Evolutionary conservation across 2,888 invertebrate species (phyloP).

Genomic region (Punctoribates punctum): DNA sequence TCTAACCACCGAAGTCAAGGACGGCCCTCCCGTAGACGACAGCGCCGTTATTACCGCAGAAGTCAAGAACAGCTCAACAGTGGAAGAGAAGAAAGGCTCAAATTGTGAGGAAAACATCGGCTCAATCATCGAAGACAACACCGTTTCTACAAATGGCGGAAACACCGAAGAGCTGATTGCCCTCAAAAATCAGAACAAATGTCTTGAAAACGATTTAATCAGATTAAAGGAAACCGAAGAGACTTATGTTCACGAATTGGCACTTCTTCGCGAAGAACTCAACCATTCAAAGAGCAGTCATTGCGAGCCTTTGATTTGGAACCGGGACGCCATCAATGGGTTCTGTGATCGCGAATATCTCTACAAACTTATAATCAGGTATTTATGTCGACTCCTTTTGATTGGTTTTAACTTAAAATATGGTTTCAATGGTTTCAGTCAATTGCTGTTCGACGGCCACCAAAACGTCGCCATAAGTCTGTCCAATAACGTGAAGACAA

Average conservation of each 20-base stretch:
- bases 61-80: too few relatives aligned
- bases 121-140: neutral
- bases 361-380: slow-evolving; percentile 41
- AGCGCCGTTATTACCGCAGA: too few relatives aligned
- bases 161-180: neutral
- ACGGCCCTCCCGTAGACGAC: too few relatives aligned
- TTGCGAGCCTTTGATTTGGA: neutral
- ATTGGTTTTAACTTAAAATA: neutral
- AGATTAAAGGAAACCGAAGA: neutral
- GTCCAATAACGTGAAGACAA: slow-evolving; percentile 68
- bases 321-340: neutral
- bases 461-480: slow-evolving; percentile 84
- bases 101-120: neutral
- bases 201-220: neutral
- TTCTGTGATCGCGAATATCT: slow-evolving; percentile 15
- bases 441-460: slow-evolving; percentile 95
- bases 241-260: neutral
- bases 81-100: too few relatives aligned
- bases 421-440: slow-evolving; percentile 61
- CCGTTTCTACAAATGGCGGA: neutral
- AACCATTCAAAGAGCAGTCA: neutral
- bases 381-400: slow-evolving; percentile 5
- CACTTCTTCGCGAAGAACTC: neutral
- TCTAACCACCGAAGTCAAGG: too few relatives aligned
- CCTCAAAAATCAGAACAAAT: neutral